These are phyloP conservation scores for Oplegnathus fasciatus DNA, from an alignment of 2,113 vertebrate species.

Conservation along the genomic window DNA sequence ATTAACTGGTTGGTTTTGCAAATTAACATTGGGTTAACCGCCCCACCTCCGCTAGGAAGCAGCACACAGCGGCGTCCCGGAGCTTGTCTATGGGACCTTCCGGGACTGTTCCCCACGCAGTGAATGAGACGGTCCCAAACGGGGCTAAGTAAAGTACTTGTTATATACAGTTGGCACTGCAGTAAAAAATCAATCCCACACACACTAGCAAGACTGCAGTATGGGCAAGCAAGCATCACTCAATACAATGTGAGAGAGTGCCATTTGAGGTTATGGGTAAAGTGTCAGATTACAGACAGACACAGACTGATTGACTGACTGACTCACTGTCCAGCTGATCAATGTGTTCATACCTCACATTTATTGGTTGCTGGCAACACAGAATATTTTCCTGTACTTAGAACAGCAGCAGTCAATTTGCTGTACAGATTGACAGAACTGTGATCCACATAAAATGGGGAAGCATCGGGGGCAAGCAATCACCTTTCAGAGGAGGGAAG, in stretches of 20 bases:
- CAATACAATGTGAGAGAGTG: constrained; percentile 18
- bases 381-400: constrained; percentile 29
- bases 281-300: constrained; percentile 42
- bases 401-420: constrained; percentile 26
- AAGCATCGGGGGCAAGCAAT: neutral
- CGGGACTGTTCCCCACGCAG: neutral
- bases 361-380: constrained; percentile 24
- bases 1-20: neutral
- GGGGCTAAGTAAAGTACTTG: constrained; percentile 1
- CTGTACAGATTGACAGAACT: constrained; percentile 30
- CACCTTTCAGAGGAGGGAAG: constrained; percentile 6
- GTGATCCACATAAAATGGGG: constrained; percentile 24
- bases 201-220: constrained; percentile 24
- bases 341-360: constrained; percentile 31
- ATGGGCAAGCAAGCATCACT: constrained; percentile 24
- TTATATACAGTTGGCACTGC: neutral
- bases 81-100: neutral
- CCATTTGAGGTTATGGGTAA: constrained; percentile 46
- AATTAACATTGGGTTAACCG: neutral
- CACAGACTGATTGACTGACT: constrained; percentile 34
- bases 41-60: neutral
- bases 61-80: neutral
- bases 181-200: constrained; percentile 24
- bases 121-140: neutral
- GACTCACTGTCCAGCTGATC: constrained; percentile 39